A percentile compares a stretch with the other conserved stretches of the same genome.
Conservation (phyloP, 2,888 invertebrate species). For the Bedellia somnulentella region DNA sequence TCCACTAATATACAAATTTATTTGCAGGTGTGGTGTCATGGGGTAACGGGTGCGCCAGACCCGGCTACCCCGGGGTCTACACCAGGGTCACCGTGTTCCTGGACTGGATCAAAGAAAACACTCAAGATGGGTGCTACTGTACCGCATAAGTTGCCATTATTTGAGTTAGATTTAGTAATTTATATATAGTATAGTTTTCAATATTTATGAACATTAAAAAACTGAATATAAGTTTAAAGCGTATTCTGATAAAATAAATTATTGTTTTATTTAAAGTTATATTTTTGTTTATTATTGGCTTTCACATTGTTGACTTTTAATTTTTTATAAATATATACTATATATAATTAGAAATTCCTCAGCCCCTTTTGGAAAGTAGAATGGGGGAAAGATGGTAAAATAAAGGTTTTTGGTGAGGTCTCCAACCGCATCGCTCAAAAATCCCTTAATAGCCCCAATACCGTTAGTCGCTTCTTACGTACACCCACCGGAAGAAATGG, state of each 20-base stretch:
- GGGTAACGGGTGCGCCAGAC: constrained; percentile 87
- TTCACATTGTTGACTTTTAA: too few species aligned
- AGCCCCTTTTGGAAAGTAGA: too few species aligned
- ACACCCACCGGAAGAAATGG: too few species aligned
- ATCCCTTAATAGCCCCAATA: too few species aligned
- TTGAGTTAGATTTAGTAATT: neutral
- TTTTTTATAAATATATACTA: too few species aligned
- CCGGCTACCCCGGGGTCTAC: constrained; percentile 85
- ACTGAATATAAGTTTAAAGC: too few species aligned
- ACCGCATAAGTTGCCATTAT: constrained; percentile 41
- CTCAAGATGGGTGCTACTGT: constrained; percentile 82
- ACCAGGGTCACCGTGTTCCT: constrained; percentile 81
- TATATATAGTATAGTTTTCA: neutral
- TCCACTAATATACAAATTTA: too few species aligned
- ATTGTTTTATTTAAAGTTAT: neutral
- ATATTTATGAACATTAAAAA: neutral
- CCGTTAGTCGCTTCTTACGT: too few species aligned
- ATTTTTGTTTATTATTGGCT: neutral
- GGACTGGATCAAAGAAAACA: constrained; percentile 78
- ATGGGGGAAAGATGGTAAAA: too few species aligned
- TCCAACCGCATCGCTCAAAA: too few species aligned
- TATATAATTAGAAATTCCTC: too few species aligned
- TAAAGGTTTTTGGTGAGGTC: too few species aligned
- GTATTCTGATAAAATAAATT: neutral
- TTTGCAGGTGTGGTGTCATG: constrained; percentile 81